Conservation (phyloP, 2,113 vertebrate species). For the Leptobrachium leishanense region DNA sequence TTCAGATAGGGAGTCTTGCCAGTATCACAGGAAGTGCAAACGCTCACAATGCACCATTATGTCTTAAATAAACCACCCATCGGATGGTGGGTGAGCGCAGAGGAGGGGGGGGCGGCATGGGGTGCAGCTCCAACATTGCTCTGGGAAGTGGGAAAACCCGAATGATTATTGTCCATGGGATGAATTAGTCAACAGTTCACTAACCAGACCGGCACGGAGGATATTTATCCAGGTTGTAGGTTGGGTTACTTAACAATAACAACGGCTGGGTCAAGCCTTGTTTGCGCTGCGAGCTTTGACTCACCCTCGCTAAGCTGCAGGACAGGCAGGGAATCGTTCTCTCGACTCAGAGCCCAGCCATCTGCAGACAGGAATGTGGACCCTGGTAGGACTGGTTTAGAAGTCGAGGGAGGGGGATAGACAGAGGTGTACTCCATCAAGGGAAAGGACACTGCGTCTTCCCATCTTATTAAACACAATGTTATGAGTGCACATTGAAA, state of each 20-base stretch:
- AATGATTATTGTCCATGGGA: no score
- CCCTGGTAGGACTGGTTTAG: not conserved
- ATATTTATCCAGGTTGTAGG: not conserved
- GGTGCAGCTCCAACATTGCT: no score
- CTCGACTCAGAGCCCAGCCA: not conserved
- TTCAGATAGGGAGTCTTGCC: no score
- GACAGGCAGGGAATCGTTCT: no score
- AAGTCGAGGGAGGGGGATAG: not conserved
- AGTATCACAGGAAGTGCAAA: no score
- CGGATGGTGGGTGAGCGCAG: no score
- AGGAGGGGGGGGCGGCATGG: no score
- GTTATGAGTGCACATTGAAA: not conserved
- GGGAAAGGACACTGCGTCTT: not conserved
- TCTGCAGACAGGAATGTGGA: not conserved
- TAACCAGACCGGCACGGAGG: not conserved
- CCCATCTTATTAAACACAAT: not conserved
- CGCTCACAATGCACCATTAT: no score
- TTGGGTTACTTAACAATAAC: not conserved
- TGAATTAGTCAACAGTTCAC: no score
- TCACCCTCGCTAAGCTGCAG: not conserved
- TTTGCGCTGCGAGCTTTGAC: not conserved
- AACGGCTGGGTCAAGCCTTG: not conserved
- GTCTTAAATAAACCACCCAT: no score
- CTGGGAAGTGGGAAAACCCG: no score
- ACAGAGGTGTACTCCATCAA: not conserved